phyloP scores from a whole-genome alignment of 2,797 vertebrate genomes.

The Siniperca scherzeri region DNA sequence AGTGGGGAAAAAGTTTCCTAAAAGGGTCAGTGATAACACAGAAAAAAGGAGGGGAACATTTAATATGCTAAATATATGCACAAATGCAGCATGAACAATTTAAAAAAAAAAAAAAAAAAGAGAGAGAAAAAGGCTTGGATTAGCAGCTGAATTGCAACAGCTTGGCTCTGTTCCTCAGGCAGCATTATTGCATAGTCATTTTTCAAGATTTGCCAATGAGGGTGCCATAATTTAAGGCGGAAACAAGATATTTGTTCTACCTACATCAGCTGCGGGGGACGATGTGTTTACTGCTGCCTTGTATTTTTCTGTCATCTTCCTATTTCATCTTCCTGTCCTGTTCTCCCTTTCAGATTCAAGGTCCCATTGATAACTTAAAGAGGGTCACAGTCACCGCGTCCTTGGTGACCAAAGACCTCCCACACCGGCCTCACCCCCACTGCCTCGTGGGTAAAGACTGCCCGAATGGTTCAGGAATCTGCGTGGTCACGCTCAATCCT shows the following conservation, averaged over 20 bases:
- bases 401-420: slow-evolving; percentile 94
- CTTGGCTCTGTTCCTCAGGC: not conserved
- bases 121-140: not conserved
- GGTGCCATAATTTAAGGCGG: too few relatives aligned
- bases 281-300: not conserved
- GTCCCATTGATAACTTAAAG: slow-evolving; percentile 84
- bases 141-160: not conserved
- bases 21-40: not conserved
- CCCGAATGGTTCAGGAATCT: slow-evolving; percentile 85
- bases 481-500: slow-evolving; percentile 88
- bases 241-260: not conserved
- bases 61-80: not conserved
- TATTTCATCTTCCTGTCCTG: not conserved
- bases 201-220: too few relatives aligned
- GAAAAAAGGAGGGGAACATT: not conserved
- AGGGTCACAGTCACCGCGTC: slow-evolving; percentile 90
- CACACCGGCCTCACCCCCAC: slow-evolving; percentile 94
- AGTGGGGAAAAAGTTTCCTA: too few relatives aligned
- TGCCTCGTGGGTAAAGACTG: slow-evolving; percentile 98
- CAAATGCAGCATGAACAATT: not conserved
- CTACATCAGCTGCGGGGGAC: not conserved
- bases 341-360: slow-evolving; percentile 86
- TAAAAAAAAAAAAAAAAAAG: too few relatives aligned
- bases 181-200: not conserved
- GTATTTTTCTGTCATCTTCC: not conserved